Evolutionary conservation across 2,888 invertebrate genomes (phyloP).

Genomic region (Ectobius pallidus): DNA sequence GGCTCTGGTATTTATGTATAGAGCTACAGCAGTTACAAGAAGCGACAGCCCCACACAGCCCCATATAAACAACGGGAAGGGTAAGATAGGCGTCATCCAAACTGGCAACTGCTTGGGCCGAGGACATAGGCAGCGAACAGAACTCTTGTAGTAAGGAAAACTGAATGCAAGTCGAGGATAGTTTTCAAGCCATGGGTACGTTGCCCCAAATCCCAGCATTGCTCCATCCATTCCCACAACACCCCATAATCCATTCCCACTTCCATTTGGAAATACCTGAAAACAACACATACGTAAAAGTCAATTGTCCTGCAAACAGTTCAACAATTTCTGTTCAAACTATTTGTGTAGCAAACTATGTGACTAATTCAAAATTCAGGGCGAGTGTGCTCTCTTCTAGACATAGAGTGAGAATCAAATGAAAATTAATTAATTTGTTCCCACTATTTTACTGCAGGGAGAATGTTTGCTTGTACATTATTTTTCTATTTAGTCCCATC

Average conservation of each 20-base stretch:
- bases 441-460: too few species aligned
- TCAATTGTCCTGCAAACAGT: too few species aligned
- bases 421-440: too few species aligned
- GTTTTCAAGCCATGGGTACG: slow-evolving; percentile 11
- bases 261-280: slow-evolving; percentile 9
- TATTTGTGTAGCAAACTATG: too few species aligned
- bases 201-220: slow-evolving; percentile 15
- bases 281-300: too few species aligned
- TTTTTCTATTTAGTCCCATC: too few species aligned
- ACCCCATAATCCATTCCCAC: slow-evolving; percentile 14
- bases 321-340: too few species aligned
- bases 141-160: not conserved
- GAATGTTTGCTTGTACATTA: too few species aligned
- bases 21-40: not conserved
- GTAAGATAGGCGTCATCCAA: slow-evolving; percentile 8
- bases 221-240: not conserved
- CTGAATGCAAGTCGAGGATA: slow-evolving; percentile 7
- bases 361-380: too few species aligned
- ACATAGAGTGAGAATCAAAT: too few species aligned
- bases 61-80: not conserved
- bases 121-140: slow-evolving; percentile 4
- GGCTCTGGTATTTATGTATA: not conserved
- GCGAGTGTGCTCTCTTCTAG: too few species aligned
- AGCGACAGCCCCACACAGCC: not conserved
- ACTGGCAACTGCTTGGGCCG: not conserved